These are phyloP conservation scores for Megaceryle torquata DNA, from an alignment of 2,113 vertebrate species.

Conservation along the genomic window DNA sequence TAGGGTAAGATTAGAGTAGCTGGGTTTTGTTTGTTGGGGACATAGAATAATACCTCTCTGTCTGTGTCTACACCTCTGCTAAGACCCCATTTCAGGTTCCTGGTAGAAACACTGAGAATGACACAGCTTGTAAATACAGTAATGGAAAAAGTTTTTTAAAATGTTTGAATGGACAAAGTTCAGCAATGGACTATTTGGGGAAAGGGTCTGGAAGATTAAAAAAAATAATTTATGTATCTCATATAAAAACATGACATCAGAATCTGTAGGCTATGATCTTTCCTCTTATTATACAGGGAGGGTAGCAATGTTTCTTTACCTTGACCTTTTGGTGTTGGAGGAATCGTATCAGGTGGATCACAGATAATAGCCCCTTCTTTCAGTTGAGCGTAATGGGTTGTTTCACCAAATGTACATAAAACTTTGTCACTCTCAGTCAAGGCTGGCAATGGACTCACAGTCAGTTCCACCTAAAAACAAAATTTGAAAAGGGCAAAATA, in stretches of 20 bases:
- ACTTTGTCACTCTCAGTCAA: conserved; percentile 60
- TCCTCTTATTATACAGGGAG: not conserved
- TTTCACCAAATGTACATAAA: conserved; percentile 72
- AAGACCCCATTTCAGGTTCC: not conserved
- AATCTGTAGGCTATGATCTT: not conserved
- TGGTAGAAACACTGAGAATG: not conserved
- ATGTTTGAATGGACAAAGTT: not conserved
- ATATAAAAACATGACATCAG: not conserved
- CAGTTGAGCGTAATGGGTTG: not conserved
- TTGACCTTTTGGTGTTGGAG: conserved; percentile 65
- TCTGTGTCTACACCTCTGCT: not conserved
- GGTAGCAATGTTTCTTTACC: conserved; percentile 59
- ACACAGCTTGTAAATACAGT: not conserved
- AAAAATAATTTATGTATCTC: not conserved
- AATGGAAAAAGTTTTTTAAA: not conserved
- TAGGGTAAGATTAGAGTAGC: not conserved
- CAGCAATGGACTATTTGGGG: not conserved
- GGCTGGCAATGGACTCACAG: conserved; percentile 70
- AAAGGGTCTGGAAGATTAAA: not conserved
- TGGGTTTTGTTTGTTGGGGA: not conserved
- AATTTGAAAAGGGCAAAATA: not conserved
- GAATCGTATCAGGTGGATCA: conserved; percentile 57
- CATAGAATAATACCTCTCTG: not conserved
- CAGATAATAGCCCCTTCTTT: conserved; percentile 61
- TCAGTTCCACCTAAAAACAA: conserved; percentile 73